phyloP scores from a whole-genome alignment of 2,888 invertebrate species.

The Leucophenga maculata region DNA sequence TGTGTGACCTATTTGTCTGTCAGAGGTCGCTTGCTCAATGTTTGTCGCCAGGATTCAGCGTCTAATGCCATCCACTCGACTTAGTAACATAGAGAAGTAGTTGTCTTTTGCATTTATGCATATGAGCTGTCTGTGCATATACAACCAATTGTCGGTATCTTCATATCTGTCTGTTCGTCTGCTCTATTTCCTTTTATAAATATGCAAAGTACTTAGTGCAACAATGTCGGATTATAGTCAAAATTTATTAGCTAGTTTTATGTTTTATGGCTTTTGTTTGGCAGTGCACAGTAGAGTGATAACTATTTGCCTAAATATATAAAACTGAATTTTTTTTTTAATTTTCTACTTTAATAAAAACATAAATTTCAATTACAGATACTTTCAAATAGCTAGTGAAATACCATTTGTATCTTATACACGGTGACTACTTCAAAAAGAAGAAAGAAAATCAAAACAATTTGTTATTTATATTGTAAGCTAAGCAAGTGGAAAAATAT shows the following conservation, averaged over 20 bases:
- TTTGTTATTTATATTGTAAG: slow-evolving; percentile 12
- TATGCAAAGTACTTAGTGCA: slow-evolving; percentile 65
- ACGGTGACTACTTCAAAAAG: too few relatives aligned
- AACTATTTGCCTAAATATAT: background rate
- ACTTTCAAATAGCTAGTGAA: too few relatives aligned
- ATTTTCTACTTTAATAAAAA: too few relatives aligned
- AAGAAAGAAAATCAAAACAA: slow-evolving; percentile 1
- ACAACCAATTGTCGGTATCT: background rate
- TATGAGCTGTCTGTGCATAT: slow-evolving; percentile 41
- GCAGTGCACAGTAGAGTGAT: slow-evolving; percentile 29
- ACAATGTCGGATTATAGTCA: slow-evolving; percentile 62
- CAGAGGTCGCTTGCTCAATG: slow-evolving; percentile 31
- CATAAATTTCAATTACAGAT: too few relatives aligned
- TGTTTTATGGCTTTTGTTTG: slow-evolving; percentile 47
- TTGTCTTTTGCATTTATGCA: slow-evolving; percentile 50
- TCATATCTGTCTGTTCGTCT: background rate
- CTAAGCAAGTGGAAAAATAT: slow-evolving; percentile 9
- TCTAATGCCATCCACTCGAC: too few relatives aligned
- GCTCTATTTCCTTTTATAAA: slow-evolving; percentile 48
- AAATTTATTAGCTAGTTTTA: slow-evolving; percentile 60
- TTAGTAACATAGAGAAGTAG: too few relatives aligned
- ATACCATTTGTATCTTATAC: too few relatives aligned
- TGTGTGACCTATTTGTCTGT: slow-evolving; percentile 53
- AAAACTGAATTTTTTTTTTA: too few relatives aligned
- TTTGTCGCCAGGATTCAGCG: slow-evolving; percentile 14